phyloP scores from a whole-genome alignment of 1,140 invertebrate species.

The Hylyphantes graminicola region DNA sequence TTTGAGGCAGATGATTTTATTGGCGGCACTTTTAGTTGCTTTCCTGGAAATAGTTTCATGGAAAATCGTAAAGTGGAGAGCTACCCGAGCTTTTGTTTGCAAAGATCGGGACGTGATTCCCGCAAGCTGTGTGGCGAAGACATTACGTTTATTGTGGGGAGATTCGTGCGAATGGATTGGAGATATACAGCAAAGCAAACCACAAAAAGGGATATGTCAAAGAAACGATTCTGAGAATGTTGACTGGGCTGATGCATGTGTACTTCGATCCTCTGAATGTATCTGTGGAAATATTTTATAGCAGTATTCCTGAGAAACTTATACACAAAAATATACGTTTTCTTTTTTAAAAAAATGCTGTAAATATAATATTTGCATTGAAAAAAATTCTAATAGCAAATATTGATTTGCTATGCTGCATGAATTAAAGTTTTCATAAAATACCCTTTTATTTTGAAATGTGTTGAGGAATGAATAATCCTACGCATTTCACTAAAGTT shows the following conservation, averaged over 20 bases:
- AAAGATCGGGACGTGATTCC: conserved; percentile 41
- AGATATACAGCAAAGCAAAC: conserved; percentile 18
- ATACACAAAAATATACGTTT: no score
- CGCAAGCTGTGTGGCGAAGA: conserved; percentile 37
- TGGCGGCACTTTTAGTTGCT: conserved; percentile 50
- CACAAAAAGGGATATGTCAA: background rate
- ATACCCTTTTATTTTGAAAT: no score
- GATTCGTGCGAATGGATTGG: conserved; percentile 55
- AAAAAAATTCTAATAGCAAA: no score
- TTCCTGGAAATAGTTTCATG: conserved; percentile 17
- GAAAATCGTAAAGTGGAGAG: conserved; percentile 34
- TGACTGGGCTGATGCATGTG: background rate
- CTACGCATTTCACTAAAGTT: no score
- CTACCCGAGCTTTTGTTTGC: conserved; percentile 27
- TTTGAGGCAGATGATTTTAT: conserved; percentile 56
- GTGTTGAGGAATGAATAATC: no score
- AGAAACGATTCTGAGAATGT: background rate
- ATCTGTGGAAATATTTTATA: no score
- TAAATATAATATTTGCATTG: no score
- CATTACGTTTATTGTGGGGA: conserved; percentile 54
- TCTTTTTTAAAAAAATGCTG: no score
- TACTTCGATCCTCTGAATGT: background rate
- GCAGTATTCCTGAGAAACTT: no score
- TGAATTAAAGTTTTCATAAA: no score
- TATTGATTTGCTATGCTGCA: no score